Evolutionary conservation across 2,888 invertebrate species (phyloP), one percentile per base, ranked within the genome.

Genomic region (Stenodema calcarata): DNA sequence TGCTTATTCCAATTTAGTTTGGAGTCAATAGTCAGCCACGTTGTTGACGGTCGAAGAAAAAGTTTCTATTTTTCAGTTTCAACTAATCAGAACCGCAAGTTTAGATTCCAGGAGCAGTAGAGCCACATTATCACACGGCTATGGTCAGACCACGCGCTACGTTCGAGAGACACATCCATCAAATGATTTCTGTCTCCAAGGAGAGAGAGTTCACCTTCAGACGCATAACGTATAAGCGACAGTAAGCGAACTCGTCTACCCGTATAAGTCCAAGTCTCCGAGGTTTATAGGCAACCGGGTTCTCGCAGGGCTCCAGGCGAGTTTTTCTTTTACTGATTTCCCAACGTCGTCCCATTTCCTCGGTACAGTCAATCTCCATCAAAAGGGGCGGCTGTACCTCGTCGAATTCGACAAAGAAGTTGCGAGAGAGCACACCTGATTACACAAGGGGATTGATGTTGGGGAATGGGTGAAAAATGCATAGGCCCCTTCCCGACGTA

Each of bases 281-380:
- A 62, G 62, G 62, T 23, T 62, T 62, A 62, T 62, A 23, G 62
- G 11, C 62, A 62, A 62, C 62, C 62, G 23, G 62, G 62, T 23
- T 62, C 23, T 47, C 47, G 35, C 35, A 1, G 23, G 23, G 62
- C 62, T 23, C 18, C 23, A 23, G 62, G 62, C 27, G 62, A 62
- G 62, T 62, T 62, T 62, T 62, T 62, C 62, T 35, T 62, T 27
- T 11, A 35, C 73, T 35, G 78, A 44, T 78, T 78, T 78, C 78
- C 78, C 41, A 78, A 78, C 78, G 62, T 6, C 78, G 78, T 47
- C 78, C 78, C 78, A 78, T 78, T 78, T 78, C 44, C 78, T 44
- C 78, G 78, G 78, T 78, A 78, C 78, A 78, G 78, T 78, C 78
- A 27, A 78, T 44, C 41, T 14, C 78, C 14, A 42, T 18, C 44